A percentile compares a stretch with the other conserved stretches of the same genome.
phyloP scores from a whole-genome alignment of 2,888 invertebrate species.

The Lamellibrachia columna region DNA sequence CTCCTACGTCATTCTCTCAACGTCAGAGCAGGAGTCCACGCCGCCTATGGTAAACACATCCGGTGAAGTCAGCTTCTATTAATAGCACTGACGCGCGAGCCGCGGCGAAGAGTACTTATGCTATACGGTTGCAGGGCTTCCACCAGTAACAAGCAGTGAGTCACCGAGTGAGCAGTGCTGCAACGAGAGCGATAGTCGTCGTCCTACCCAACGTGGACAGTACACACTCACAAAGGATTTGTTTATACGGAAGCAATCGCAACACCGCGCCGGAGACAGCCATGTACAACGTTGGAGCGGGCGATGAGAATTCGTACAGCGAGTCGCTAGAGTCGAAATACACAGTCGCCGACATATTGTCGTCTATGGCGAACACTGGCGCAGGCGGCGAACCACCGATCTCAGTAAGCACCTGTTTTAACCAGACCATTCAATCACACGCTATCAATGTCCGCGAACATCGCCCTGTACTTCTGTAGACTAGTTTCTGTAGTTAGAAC shows the following conservation, averaged over 20 bases:
- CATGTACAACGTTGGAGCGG: slow-evolving; percentile 8
- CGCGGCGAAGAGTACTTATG: background rate
- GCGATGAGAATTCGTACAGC: background rate
- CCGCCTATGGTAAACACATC: background rate
- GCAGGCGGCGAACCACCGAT: background rate
- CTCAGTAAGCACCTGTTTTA: background rate
- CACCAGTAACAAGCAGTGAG: background rate
- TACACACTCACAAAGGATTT: slow-evolving; percentile 1
- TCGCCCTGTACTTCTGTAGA: background rate
- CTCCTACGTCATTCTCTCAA: background rate
- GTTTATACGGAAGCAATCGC: slow-evolving; percentile 4
- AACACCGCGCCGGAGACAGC: background rate
- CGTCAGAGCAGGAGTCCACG: background rate
- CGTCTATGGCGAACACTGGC: slow-evolving; percentile 10
- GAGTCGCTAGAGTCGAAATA: slow-evolving; percentile 16
- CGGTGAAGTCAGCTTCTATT: slow-evolving; percentile 1
- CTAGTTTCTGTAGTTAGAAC: background rate
- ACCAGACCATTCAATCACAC: background rate
- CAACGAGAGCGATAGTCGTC: background rate
- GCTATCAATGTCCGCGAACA: background rate
- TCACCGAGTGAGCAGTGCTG: background rate
- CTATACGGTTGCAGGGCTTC: background rate
- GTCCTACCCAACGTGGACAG: background rate
- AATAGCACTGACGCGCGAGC: background rate
- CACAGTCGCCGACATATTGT: slow-evolving; percentile 9